Percentiles rank a stretch among this genome's conserved stretches.
Conservation (phyloP, 2,888 invertebrate genomes). For the Diloba caeruleocephala region DNA sequence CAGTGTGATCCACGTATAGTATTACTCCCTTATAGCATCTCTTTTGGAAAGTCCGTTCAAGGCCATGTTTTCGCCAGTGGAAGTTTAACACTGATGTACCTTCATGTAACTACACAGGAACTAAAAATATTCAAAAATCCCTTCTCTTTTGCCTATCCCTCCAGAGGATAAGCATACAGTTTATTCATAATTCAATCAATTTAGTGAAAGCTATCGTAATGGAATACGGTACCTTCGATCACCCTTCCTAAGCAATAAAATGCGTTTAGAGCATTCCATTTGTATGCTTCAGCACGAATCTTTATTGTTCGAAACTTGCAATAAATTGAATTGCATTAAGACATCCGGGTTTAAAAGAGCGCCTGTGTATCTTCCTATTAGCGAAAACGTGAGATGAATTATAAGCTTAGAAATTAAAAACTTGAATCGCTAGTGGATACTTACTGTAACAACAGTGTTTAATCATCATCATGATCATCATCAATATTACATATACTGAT, state of each 20-base stretch:
- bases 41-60: too few species aligned
- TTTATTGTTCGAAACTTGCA: slow-evolving; percentile 28
- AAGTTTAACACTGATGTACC: too few species aligned
- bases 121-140: too few species aligned
- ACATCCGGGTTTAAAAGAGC: slow-evolving; percentile 20
- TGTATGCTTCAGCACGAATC: slow-evolving; percentile 41
- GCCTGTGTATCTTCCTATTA: slow-evolving; percentile 7
- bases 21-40: too few species aligned
- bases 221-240: slow-evolving; percentile 16
- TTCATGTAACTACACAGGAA: too few species aligned
- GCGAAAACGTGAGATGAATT: slow-evolving; percentile 5
- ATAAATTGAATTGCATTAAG: slow-evolving; percentile 30
- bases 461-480: too few species aligned
- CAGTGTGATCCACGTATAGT: too few species aligned
- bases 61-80: too few species aligned
- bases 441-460: too few species aligned
- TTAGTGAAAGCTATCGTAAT: slow-evolving; percentile 37
- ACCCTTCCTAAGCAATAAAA: slow-evolving; percentile 27
- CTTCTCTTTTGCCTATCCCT: slow-evolving; percentile 3
- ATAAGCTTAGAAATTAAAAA: not conserved
- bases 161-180: not conserved
- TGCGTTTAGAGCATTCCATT: slow-evolving; percentile 32
- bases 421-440: not conserved
- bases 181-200: slow-evolving; percentile 26
- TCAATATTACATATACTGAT: too few species aligned